Base-by-base conservation (phyloP, 2,888 invertebrate genomes). In the Chydorus sphaericus region DNA sequence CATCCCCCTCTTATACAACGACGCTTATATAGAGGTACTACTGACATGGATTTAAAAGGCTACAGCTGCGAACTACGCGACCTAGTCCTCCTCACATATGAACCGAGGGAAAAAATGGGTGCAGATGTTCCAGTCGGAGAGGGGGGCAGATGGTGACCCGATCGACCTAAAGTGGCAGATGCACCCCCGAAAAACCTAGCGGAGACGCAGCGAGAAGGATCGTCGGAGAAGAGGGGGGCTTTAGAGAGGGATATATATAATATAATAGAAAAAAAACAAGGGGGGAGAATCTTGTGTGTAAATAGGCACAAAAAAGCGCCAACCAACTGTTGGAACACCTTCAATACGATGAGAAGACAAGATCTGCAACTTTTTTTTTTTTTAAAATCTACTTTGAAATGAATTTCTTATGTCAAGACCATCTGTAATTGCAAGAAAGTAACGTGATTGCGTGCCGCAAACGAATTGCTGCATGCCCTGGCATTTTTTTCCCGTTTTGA, bases 111-210 rank as follows among this genome's bases (percentile, higher is more conserved):
- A 16, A 31, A 33, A 26, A 39, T 5, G 37, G 20, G 29, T n/a
- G 49, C 10, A 29, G 37, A 38, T 44, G 48, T 39, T n/a, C 29
- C 16, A 16, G n/a, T n/a, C 30, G 44, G 14, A 33, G 18, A 23
- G 18, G 18, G 48, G 37, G 49, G 57, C 44, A 52, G 26, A 62
- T 60, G 54, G 54, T 44, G 54, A 26, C 49, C 52, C 49, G 39
- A 52, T 56, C 67, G 67, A 57, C 59, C 60, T 59, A 58, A n/a
- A 63, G 57, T 59, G 53, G 57, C 54, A 56, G 49, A 58, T 55
- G 55, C 57, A 49, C 54, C 38, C 48, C 55, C 58, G 53, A 18
- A 4, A 38, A 48, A 48, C 28, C 44, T 20, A 16, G 39, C n/a
- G 20, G 14, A 48, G 48, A 58, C 28, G 49, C 44, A 52, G 57